Base-by-base conservation (phyloP, 2,888 invertebrate species). In the Troides oblongomaculatus region DNA sequence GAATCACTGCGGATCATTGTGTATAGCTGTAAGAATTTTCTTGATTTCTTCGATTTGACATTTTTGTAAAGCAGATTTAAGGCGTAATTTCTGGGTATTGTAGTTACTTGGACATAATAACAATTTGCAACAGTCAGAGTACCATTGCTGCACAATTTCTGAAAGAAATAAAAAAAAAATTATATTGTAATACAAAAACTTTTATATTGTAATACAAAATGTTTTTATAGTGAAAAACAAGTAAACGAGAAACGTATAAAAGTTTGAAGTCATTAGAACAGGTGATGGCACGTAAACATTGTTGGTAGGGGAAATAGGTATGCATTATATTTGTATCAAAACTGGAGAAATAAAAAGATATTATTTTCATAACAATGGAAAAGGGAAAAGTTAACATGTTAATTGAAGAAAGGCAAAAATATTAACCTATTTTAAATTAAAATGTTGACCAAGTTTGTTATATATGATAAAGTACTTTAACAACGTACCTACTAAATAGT, bases 131-230 rank as follows among this genome's bases (percentile, higher is more conserved):
- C 86, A 89, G 72, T 92, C 89, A 21, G 72, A 73, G 77, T 87
- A 89, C 92, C 92, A 92, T 71, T 88, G 85, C 39, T 83, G 72
- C 25, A 92, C 77, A 46, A 79, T 83, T 46, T 81, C 92, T 92
- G 81, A 69, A 70, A 17, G 39, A 59, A 65, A 58, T 50, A 7
- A 62, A 36, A 61, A 23, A 23, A 18, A 18, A 12, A 21, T 21
- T 21, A 21, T 21, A 21, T 21, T 21, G 21, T 21, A 21, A 21
- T 21, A 21, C 21, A 61, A 23, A 23, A 18, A 18, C 12, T 14
- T 12, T 4, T 46, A 8, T 14, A 14, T 5, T 53, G n/a, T 53
- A 53, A 53, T 53, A 18, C n/a, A 53, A 53, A 7, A 53, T 3
- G 18, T 7, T n/a, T 18, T 4, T n/a, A 53, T 18, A 6, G 18